Evolutionary conservation across 2,888 invertebrate genomes (phyloP).

Genomic region (Phortica magna): DNA sequence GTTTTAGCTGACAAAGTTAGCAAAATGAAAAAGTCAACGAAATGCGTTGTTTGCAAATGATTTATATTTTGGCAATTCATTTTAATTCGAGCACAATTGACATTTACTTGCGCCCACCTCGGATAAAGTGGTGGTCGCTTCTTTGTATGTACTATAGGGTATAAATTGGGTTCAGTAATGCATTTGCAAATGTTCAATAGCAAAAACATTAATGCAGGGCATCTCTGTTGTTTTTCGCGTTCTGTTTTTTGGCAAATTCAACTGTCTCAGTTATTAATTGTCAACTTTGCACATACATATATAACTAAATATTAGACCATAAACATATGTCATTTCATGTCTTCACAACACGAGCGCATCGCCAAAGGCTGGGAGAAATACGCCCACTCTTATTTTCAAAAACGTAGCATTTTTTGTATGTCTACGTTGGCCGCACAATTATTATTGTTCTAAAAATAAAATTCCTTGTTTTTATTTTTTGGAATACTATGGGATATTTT

Average conservation of each 20-base stretch:
- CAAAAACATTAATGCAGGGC: no score
- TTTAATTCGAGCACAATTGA: constrained; percentile 13
- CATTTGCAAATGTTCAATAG: no score
- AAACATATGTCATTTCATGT: no score
- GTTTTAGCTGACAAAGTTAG: neutral
- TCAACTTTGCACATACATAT: no score
- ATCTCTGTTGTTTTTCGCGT: neutral
- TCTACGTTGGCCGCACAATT: neutral
- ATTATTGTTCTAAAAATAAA: neutral
- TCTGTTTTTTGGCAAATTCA: no score
- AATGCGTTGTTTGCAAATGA: neutral
- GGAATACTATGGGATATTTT: neutral
- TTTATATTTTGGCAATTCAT: constrained; percentile 16
- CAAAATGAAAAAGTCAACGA: neutral
- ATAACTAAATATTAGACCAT: no score
- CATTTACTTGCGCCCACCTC: constrained; percentile 20
- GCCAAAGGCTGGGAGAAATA: neutral
- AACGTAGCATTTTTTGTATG: neutral
- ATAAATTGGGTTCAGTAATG: no score
- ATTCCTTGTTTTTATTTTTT: neutral
- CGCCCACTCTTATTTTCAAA: neutral
- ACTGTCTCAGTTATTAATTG: no score
- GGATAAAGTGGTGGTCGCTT: neutral
- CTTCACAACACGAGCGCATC: neutral
- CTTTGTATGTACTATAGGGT: neutral